Base-by-base conservation (phyloP, 2,797 vertebrate genomes). In the Toxotes lorentzi region DNA sequence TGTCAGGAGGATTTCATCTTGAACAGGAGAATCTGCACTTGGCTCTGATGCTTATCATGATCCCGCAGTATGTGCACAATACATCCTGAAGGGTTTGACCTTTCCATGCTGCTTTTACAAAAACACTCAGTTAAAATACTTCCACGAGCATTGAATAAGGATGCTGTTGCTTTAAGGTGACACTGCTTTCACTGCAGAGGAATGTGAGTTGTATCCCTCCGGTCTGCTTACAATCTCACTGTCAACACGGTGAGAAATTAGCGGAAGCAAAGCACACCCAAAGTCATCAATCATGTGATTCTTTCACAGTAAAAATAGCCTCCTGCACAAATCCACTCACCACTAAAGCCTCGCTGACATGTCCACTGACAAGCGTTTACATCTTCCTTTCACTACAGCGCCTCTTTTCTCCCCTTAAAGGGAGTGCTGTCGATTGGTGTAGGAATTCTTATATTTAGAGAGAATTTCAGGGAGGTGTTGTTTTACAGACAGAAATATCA, bases 81-180 rank as follows among this genome's bases (percentile, higher is more conserved):
- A 78, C 83, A 69, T 48, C 47, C 57, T 4, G 64, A 81, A 23
- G 30, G 62, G 41, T 67, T 17, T 7, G 79, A 71, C 73, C 63
- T 48, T 45, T 76, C 57, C 21, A 41, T 23, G 4, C 60, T 8
- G 35, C 62, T 19, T 34, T 32, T 19, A n/a, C n/a, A 7, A 8
- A 24, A 50, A 54, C 66, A 41, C 34, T 58, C 9, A 11, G 21
- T 6, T n/a, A 6, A 4, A 61, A 66, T 57, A 30, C 3, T 30
- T 30, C 54, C 14, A 8, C 1, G 24, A 21, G 56, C 57, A 10
- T 56, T 53, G 45, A 85, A 78, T 62, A 54, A 69, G 43, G 76
- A 75, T 38, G 77, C 43, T 80, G 71, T 41, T n/a, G 70, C 81
- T 87, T 89, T 84, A 75, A 88, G 82, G 60, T 82, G 85, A 89